Evolutionary conservation across 2,113 vertebrate species (phyloP).

Genomic region (Neodon shergylaensis): DNA sequence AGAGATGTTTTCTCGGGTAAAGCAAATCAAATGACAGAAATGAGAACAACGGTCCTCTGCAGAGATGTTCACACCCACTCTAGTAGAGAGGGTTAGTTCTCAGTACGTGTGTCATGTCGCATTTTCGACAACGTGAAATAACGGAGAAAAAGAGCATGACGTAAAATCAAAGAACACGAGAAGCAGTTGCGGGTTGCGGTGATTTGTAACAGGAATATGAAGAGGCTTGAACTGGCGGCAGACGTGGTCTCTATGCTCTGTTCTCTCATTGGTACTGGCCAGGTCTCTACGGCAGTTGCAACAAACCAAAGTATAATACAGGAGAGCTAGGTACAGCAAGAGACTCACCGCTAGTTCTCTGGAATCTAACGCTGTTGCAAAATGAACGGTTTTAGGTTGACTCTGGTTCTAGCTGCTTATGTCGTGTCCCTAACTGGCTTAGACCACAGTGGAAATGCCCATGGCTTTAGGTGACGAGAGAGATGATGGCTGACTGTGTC

Average conservation of each 20-base stretch:
- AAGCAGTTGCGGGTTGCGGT: not conserved
- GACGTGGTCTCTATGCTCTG: not conserved
- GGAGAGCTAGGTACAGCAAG: no score
- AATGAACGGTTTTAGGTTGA: not conserved
- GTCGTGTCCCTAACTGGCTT: not conserved
- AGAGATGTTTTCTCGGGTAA: not conserved
- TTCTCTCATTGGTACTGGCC: no score
- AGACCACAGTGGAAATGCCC: not conserved
- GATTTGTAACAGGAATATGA: not conserved
- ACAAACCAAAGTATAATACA: no score
- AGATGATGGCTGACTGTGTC: not conserved
- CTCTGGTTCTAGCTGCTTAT: not conserved
- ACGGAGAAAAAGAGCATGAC: no score
- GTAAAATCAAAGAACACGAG: not conserved
- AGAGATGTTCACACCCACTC: not conserved
- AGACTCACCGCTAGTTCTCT: not conserved
- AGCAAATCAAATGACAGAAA: not conserved
- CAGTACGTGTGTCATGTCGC: accelerated
- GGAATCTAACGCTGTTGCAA: not conserved
- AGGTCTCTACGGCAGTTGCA: accelerated
- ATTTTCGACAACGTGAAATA: not conserved
- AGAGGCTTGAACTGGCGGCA: not conserved
- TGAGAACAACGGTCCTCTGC: not conserved
- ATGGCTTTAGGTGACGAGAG: not conserved
- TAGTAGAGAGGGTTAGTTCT: accelerated